Percentiles rank a stretch among this genome's conserved stretches.
Evolutionary conservation across 2,888 invertebrate species (phyloP).

Genomic region (Phortica okadai): DNA sequence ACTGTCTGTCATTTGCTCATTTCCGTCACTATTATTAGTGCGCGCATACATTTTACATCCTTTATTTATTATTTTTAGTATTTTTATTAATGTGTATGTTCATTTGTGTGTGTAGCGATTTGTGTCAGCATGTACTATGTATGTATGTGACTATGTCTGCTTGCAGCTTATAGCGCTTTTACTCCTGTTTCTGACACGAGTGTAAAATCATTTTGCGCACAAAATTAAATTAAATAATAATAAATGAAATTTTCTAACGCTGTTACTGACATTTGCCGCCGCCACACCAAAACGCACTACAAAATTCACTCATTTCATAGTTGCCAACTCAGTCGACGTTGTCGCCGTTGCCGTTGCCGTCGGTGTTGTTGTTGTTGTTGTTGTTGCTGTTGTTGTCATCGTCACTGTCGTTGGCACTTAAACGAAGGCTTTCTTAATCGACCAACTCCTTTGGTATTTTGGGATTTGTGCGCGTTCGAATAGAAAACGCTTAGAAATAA

Average conservation of each 20-base stretch:
- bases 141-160: neutral
- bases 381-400: neutral
- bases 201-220: constrained; percentile 45
- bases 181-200: constrained; percentile 25
- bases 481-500: constrained; percentile 46
- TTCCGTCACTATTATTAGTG: constrained; percentile 34
- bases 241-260: constrained; percentile 40
- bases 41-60: too few species aligned
- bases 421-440: neutral
- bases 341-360: too few species aligned
- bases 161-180: neutral
- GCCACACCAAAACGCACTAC: constrained; percentile 15
- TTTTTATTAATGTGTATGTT: too few species aligned
- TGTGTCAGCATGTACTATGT: neutral
- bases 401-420: constrained; percentile 8
- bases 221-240: constrained; percentile 58
- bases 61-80: too few species aligned
- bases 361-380: neutral
- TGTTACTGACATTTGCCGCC: neutral
- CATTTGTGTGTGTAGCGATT: neutral
- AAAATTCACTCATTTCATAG: neutral
- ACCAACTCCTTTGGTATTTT: neutral
- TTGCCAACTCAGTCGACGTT: constrained; percentile 21
- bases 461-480: constrained; percentile 30
- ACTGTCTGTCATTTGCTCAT: constrained; percentile 45